These are phyloP conservation scores for Anthopleura xanthogrammica DNA, from an alignment of 92 coral and sea anemone genomes.

Conservation along the genomic window DNA sequence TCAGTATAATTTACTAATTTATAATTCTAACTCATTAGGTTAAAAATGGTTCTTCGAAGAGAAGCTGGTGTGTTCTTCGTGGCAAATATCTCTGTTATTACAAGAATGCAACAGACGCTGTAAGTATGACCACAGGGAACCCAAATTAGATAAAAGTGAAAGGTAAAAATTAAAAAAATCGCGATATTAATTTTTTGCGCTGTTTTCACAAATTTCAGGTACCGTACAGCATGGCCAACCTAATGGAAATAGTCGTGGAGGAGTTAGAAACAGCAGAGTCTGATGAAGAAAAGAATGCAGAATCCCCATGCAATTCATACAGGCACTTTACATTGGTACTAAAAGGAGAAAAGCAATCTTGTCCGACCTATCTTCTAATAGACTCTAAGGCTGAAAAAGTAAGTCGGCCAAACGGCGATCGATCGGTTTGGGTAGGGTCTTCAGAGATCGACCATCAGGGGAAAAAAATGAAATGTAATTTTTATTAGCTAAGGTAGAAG, in stretches of 20 bases:
- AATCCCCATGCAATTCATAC: conserved; percentile 41
- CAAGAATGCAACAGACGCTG: conserved; percentile 84
- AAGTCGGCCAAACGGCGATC: background rate
- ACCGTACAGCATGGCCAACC: conserved; percentile 75
- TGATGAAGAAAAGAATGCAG: conserved; percentile 49
- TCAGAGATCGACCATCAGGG: no score
- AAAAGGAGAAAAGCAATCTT: conserved; percentile 70
- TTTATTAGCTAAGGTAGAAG: no score
- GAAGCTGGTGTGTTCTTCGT: conserved; percentile 87
- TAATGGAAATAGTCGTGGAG: conserved; percentile 83
- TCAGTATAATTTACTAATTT: no score
- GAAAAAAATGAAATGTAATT: no score
- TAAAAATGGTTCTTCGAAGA: conserved; percentile 79
- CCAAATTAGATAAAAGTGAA: no score
- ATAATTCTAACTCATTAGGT: conserved; percentile 37
- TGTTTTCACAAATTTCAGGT: conserved; percentile 42
- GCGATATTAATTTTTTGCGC: background rate
- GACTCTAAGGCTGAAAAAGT: conserved; percentile 81
- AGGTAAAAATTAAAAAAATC: no score
- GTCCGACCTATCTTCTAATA: conserved; percentile 70
- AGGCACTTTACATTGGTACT: conserved; percentile 77
- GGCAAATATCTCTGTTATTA: conserved; percentile 89
- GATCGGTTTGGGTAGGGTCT: no score
- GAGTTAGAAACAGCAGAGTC: conserved; percentile 74
- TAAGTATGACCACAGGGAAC: conserved; percentile 14